Base-by-base conservation (phyloP, 1,140 invertebrate genomes). In the Aphaenogaster floridana region DNA sequence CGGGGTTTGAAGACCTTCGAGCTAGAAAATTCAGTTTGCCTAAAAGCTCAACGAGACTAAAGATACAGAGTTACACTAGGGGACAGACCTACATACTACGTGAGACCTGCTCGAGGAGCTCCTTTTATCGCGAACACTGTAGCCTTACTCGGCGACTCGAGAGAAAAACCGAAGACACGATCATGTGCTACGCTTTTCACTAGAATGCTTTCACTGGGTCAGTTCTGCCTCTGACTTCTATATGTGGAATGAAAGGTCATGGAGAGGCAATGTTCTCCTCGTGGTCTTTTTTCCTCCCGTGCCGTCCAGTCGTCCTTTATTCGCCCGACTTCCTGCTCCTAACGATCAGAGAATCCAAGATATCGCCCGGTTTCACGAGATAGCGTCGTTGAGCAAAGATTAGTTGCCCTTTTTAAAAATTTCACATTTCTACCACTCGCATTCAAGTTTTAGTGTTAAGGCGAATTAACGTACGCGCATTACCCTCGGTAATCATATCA, bases 181-280 rank as follows among this genome's bases (percentile, higher is more conserved):
- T 66, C 61, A 9, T 64, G 45, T 17, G 71, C 45, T 52, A 72
- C 8, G 72, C 77, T 80, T 45, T 64, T 80, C 77, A 50, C 39
- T 36, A 39, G 61, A 80, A 80, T 39, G 45, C 17, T 36, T 36
- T 45, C 28, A 52, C 28, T 52, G 61, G 77, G 77, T 80, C 77
- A 80, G 63, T 80, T 68, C 63, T 80, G 28, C 17, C n/a, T n/a
- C 45, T 66, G 61, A 80, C 77, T 80, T 39, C 61, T 80, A 48
- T 79, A 79, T 52, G n/a, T 39, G 77, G 3, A 80, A 80, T 21
- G 45, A 80, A 80, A 39, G 45, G 77, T 80, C n/a, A 52, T 34
- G 34, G 77, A 80, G 45, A 77, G 21, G 39, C 54, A 42, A 66
- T 79, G 59, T 66, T 45, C 13, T 52, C 61, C 36, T 57, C 36